Base-by-base conservation (phyloP, 2,797 vertebrate genomes). In the Novumbra hubbsi region DNA sequence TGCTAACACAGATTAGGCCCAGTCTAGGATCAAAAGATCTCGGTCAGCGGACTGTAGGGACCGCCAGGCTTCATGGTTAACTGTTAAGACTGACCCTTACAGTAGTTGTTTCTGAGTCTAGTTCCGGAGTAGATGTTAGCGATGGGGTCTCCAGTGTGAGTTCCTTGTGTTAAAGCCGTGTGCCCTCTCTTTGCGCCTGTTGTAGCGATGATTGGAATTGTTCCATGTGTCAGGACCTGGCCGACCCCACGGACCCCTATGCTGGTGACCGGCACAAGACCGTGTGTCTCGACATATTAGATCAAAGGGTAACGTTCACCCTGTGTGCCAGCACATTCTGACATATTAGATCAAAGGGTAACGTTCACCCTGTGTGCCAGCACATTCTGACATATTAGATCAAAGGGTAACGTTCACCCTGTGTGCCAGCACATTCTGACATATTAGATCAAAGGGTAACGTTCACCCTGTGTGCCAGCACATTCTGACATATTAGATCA, bases 171-270 rank as follows among this genome's bases (percentile, higher is more conserved):
- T 60, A 60, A 24, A 60, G 55, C 55, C 24, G 3, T 60, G 63
- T 65, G 63, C 30, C 69, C 28, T 71, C 24, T 78, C n/a, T 60
- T 12, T 60, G n/a, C 21, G 16, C 1, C 55, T 79, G 19, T 55
- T 72, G 8, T 80, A 91, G 90, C 78, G 74, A 70, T 0, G 79
- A 76, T 17, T 91, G 89, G 91, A 71, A 73, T 6, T 93, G 92
- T 45, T 88, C 90, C 0, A 65, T 93, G 27, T 93, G 92, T 73
- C 88, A 88, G 76, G 88, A 93, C 83, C 73, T 91, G 32, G 78
- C 73, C 0, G 86, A 91, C 75, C 76, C 83, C 12, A 74, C 63
- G 1, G 82, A 91, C 70, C 83, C 86, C 2, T 88, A 85, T 80
- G 78, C 79, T 9, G 66, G 68, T 0, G 79, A 82, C 34, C 77